A percentile compares a stretch with the other conserved stretches of the same genome.
Conservation (phyloP, 1,140 invertebrate genomes). For the Prorops nasuta region DNA sequence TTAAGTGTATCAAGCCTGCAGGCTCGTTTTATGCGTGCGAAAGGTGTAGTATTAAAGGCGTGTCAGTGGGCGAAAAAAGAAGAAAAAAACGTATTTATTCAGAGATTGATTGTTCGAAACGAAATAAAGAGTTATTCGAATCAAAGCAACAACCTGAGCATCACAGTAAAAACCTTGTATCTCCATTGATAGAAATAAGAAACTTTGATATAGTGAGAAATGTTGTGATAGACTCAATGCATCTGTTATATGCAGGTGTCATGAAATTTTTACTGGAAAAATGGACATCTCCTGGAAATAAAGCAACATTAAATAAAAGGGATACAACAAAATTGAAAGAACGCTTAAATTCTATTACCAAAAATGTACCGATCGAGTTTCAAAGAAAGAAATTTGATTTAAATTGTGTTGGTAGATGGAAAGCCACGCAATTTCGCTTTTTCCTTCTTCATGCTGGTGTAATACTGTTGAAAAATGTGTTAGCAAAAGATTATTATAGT, state of each 20-base stretch:
- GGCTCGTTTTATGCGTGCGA: slow-evolving; percentile 28
- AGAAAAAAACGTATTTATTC: no score
- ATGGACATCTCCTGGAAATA: slow-evolving; percentile 13
- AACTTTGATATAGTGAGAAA: slow-evolving; percentile 14
- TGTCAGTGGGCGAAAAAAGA: slow-evolving; percentile 12
- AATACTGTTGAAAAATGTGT: slow-evolving; percentile 9
- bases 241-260: slow-evolving; percentile 19
- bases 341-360: slow-evolving; percentile 3
- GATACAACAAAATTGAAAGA: not conserved
- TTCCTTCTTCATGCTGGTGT: slow-evolving; percentile 23
- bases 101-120: slow-evolving; percentile 15
- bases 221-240: slow-evolving; percentile 21
- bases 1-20: slow-evolving; percentile 24
- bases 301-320: no score
- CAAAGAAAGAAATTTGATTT: slow-evolving; percentile 10
- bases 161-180: slow-evolving; percentile 13
- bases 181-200: slow-evolving; percentile 15
- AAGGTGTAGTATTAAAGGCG: slow-evolving; percentile 18
- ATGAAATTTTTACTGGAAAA: slow-evolving; percentile 18
- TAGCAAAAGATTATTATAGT: slow-evolving; percentile 11
- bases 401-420: slow-evolving; percentile 11
- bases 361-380: slow-evolving; percentile 13
- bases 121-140: slow-evolving; percentile 19
- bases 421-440: slow-evolving; percentile 21
- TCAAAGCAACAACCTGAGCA: slow-evolving; percentile 14